Evolutionary conservation across 2,113 vertebrate species (phyloP), one percentile per base, ranked within the genome.

Genomic region (Parus major): DNA sequence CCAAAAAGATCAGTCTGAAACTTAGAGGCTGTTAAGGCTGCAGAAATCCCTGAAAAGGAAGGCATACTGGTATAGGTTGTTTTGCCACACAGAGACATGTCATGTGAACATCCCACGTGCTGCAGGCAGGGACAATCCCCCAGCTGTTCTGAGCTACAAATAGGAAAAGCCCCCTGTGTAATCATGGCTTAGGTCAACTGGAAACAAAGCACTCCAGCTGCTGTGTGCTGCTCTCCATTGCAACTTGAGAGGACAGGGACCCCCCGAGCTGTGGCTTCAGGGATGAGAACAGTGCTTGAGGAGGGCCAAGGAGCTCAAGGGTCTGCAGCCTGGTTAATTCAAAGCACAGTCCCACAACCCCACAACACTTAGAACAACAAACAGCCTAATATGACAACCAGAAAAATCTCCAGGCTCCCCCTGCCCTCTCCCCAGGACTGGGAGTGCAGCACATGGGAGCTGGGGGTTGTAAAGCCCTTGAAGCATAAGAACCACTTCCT

Each of bases 141-240:
- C 39, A 65, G 68, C 80, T 93, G 27, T 77, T 86, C 64, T 61
- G 63, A 81, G 71, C 36, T 44, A 29, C 42, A 65, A 69, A 93
- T 33, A 92, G 79, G 86, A 90, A 94, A 93, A 93, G 23, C 12
- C 41, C 55, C 0, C 1, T n/a, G 21, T 69, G 64, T 94, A 91
- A 93, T 50, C 50, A 57, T 46, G 39, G 55, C 60, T 94, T 81
- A 63, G 55, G 91, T 88, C 82, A 95, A 53, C 80, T 70, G 86
- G 82, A 92, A 92, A 73, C 42, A 42, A 88, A 90, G 82, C 71
- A 21, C 25, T 76, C 46, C 1, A 7, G 49, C 85, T 87, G 77
- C 77, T 55, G 53, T 7, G 1, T 61, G 59, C 61, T 31, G 36
- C 50, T 86, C 76, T 75, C 55, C 53, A 36, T 72, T 3, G 0